These are phyloP conservation scores for Urechis unicinctus DNA, from an alignment of 2,888 invertebrate genomes.

Conservation along the genomic window DNA sequence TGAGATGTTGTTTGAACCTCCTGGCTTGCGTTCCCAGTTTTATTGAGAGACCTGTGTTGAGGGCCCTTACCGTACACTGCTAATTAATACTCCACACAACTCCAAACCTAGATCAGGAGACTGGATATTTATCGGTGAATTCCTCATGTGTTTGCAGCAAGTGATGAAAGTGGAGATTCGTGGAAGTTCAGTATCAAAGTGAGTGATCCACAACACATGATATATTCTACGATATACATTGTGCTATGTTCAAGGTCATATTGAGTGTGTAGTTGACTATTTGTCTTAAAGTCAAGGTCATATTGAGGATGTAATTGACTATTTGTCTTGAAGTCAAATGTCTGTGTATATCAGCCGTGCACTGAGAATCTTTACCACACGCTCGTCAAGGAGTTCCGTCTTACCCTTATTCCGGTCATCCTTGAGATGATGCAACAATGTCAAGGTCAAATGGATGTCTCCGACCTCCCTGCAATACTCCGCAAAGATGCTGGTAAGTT, in stretches of 20 bases:
- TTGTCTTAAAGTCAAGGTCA: too few relatives aligned
- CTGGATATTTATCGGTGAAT: not conserved
- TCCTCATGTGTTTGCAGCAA: constrained; percentile 47
- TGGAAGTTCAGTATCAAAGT: constrained; percentile 88
- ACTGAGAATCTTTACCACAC: constrained; percentile 79
- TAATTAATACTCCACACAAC: too few relatives aligned
- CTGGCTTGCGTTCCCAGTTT: too few relatives aligned
- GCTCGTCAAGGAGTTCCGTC: constrained; percentile 73
- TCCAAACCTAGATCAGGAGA: too few relatives aligned
- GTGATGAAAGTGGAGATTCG: constrained; percentile 83
- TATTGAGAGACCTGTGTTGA: too few relatives aligned
- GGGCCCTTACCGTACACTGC: too few relatives aligned
- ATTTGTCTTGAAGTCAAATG: not conserved
- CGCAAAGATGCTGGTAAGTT: constrained; percentile 70
- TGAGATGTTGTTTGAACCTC: too few relatives aligned
- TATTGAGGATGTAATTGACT: too few relatives aligned
- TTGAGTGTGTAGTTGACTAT: too few relatives aligned
- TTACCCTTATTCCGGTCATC: constrained; percentile 67
- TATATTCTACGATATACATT: too few relatives aligned
- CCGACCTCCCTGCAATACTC: constrained; percentile 72
- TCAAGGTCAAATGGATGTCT: constrained; percentile 62
- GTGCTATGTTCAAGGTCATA: too few relatives aligned
- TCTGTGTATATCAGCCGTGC: constrained; percentile 63
- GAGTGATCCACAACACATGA: too few relatives aligned
- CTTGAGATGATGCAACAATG: constrained; percentile 58